Base-by-base conservation (phyloP, 2,797 vertebrate species). In the Lutjanus argentimaculatus region DNA sequence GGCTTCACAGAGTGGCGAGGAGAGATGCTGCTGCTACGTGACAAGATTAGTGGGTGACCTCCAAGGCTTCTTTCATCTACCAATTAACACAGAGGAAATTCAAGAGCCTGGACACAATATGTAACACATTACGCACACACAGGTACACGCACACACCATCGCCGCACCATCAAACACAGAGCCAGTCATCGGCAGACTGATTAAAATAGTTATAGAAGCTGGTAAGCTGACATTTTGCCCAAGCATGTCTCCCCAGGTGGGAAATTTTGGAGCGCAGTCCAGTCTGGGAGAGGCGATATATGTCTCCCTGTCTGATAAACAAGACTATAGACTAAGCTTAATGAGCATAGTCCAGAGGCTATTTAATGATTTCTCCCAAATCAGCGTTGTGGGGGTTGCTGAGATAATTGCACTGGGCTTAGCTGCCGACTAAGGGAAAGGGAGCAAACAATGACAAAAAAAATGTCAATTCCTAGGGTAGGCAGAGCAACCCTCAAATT, bases 361-460 rank as follows among this genome's bases (percentile, higher is more conserved):
- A 85, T 91, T 91, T 90, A 94, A 93, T 92, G 91, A 94, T 92
- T 93, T 91, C 85, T 88, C 74, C 83, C 77, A 90, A 93, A 93
- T 91, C 91, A 85, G 91, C 62, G 43, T 77, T 85, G 80, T 87
- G 88, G 84, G 88, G 82, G 67, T 86, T 88, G 80, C 89, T 74
- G 91, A 89, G 90, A 90, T 93, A 93, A 94, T 94, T 92, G 89
- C 82, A 75, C 77, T 59, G 84, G 85, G 87, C 75, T 93, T 85
- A 90, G 87, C 87, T 86, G 89, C 87, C 88, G 86, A 91, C 70
- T 53, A 72, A 85, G 80, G 74, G 56, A 84, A 67, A 67, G 72
- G 79, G 73, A 86, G 75, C 69, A 89, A 93, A 91, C 86, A 93
- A 85, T 89, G 88, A 88, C 78, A 74, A 73, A 76, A 75, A 69